Evolutionary conservation across 2,888 invertebrate species (phyloP), one percentile per base, ranked within the genome.

Genomic region (Vanessa cardui): DNA sequence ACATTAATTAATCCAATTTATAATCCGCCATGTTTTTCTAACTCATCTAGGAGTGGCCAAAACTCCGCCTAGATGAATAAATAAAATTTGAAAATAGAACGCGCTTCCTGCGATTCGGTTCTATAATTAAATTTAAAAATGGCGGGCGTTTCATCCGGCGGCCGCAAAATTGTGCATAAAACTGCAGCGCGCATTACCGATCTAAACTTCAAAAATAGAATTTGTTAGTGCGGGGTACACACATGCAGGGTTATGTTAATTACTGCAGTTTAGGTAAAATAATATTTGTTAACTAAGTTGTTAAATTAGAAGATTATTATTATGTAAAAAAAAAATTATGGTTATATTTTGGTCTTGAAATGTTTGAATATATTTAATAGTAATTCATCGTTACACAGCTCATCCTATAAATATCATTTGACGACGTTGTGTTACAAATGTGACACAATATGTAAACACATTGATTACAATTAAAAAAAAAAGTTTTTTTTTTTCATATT

Each of bases 141-240:
- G 89, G 85, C 85, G 77, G 80, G 72, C 79, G 78, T 72, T 79
- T 78, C 78, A 79, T 78, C 78, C 77, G 78, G 74, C 77, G 87
- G 84, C 82, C 80, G 83, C 82, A 85, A 87, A 86, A 90, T 91
- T 90, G 88, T 88, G 86, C 92, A 91, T 92, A 92, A 92, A 92
- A 92, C 87, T 91, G 90, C 89, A 89, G 86, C 86, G 87, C 82
- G 82, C 81, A 84, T 89, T 86, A 85, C 85, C 87, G 89, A 92
- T 91, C 89, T 88, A 87, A 88, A 89, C 90, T 88, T 89, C 90
- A 91, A 91, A 92, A 92, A 92, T 92, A 92, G 92, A 90, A 86
- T 83, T 77, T 76, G 80, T 85, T 86, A 85, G 83, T 73, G 87
- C 75, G 60, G 64, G 68, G 83, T 76, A 58, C 73, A 83, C 82